Base-by-base conservation (phyloP, 2,888 invertebrate species). In the Tenthredo mesomela region DNA sequence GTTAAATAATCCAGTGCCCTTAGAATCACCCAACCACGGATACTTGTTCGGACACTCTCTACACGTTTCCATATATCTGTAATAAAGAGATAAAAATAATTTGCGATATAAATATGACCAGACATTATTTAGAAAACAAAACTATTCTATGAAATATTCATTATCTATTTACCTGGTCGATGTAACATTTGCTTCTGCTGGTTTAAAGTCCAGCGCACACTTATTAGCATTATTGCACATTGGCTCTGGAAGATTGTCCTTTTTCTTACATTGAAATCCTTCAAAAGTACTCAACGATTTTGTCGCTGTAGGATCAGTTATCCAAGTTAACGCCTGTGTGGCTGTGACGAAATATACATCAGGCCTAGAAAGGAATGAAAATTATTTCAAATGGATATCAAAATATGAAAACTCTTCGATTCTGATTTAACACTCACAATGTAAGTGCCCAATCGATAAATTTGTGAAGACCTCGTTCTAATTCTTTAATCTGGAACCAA, bases 401-500 rank as follows among this genome's bases (percentile, higher is more conserved):
- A 75, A 84, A 83, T 82, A 12, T n/a, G 67, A 73, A 78, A 67
- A 70, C 4, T 29, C n/a, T 58, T 78, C 43, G 2, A 6, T 40
- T 25, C n/a, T 65, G 10, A n/a, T 67, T 50, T 15, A 70, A 80
- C 88, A 95, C 96, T 95, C 93, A 97, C 96, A 96, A 93, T 87
- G 95, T 95, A 67, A 96, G 94, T 0, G 96, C 96, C 97, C 97
- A 98, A 88, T 96, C 96, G 85, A 98, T 94, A 94, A 98, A 98
- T 93, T 97, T 97, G 89, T 97, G 96, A 1, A 98, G 94, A 29
- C 98, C 98, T 85, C 94, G 94, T 91, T 97, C 98, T 15, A 97
- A 94, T 89, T 96, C 97, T 91, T 97, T 97, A 89, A 96, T 97
- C 92, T 97, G 97, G 95, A 99, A 98, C 99, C 99, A 99, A 93